These are phyloP conservation scores for Pinna nobilis DNA, from an alignment of 1,140 invertebrate genomes.

Conservation along the genomic window DNA sequence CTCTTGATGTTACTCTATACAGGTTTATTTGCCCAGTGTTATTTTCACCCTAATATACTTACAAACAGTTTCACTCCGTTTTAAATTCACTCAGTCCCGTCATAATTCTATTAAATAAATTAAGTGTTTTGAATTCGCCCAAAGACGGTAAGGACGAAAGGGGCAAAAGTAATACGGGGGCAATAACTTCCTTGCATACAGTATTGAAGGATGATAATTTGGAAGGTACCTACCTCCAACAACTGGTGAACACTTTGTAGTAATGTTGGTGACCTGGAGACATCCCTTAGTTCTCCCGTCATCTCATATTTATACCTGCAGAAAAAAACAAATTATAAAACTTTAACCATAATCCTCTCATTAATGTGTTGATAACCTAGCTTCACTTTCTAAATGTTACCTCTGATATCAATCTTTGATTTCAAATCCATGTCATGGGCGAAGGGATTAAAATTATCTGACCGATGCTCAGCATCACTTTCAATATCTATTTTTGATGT, in stretches of 20 bases:
- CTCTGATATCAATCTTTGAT: neutral
- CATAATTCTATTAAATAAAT: too few relatives aligned
- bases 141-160: too few relatives aligned
- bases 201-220: too few relatives aligned
- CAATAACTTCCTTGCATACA: too few relatives aligned
- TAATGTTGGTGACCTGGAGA: constrained; percentile 46
- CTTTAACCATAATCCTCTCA: neutral
- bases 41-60: too few relatives aligned
- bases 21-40: too few relatives aligned
- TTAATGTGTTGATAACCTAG: neutral
- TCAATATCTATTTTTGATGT: constrained; percentile 37
- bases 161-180: too few relatives aligned
- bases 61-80: too few relatives aligned
- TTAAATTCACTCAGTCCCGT: too few relatives aligned
- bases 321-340: constrained; percentile 1
- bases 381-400: neutral
- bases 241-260: constrained; percentile 60
- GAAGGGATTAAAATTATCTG: neutral
- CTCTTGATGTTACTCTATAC: too few relatives aligned
- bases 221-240: constrained; percentile 57
- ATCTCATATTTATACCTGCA: constrained; percentile 60
- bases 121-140: too few relatives aligned
- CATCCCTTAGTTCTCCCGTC: constrained; percentile 47
- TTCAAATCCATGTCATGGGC: neutral
- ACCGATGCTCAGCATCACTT: constrained; percentile 31